phyloP scores from a whole-genome alignment of 2,797 vertebrate genomes.

The Cirrhinus molitorella region DNA sequence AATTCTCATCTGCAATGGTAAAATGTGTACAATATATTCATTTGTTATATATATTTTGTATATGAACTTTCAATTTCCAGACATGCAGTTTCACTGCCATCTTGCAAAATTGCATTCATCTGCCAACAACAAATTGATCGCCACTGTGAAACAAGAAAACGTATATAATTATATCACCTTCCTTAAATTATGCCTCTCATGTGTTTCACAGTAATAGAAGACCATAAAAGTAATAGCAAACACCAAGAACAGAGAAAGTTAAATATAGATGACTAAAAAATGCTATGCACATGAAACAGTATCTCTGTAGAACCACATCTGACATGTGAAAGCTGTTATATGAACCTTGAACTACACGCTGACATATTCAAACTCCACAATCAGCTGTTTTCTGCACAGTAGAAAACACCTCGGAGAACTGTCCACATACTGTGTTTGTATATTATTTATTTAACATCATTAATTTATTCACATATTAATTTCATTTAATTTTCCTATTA shows the following conservation, averaged over 20 bases:
- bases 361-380: neutral
- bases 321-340: constrained; percentile 32
- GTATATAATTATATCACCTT: neutral
- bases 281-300: constrained; percentile 26
- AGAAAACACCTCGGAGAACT: neutral
- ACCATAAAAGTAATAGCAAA: neutral
- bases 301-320: constrained; percentile 11
- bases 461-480: neutral
- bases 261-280: constrained; percentile 12
- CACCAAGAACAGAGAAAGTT: constrained; percentile 3
- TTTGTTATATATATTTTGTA: neutral
- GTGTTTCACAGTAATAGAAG: neutral
- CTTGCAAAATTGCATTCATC: neutral
- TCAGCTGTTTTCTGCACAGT: neutral
- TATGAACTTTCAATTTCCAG: neutral
- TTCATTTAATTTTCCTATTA: neutral
- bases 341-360: neutral
- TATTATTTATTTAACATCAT: neutral
- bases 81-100: neutral
- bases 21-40: neutral
- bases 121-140: neutral
- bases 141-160: neutral
- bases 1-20: neutral
- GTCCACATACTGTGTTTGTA: neutral
- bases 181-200: neutral